These are phyloP conservation scores for Limenitis camilla DNA, from an alignment of 2,888 invertebrate genomes.

Conservation along the genomic window DNA sequence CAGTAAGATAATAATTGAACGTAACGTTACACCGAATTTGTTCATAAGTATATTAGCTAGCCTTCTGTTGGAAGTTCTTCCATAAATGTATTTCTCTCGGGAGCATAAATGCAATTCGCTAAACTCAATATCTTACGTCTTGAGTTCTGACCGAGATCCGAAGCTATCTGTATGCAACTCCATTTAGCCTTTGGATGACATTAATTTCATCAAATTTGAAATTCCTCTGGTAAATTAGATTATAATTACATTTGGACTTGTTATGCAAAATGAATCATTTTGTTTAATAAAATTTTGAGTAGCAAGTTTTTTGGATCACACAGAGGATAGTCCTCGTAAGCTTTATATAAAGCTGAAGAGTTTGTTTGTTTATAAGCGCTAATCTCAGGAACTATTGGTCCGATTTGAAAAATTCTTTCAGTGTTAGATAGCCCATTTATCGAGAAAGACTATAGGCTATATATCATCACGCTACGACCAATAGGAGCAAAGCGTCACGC, in stretches of 20 bases:
- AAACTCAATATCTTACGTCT: constrained; percentile 22
- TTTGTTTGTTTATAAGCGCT: too few relatives aligned
- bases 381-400: too few relatives aligned
- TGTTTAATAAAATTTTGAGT: too few relatives aligned
- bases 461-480: too few relatives aligned
- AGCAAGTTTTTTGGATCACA: too few relatives aligned
- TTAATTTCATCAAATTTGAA: constrained; percentile 13
- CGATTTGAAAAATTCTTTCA: too few relatives aligned
- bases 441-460: too few relatives aligned
- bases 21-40: constrained; percentile 7
- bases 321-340: too few relatives aligned
- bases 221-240: constrained; percentile 10
- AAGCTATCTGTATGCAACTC: constrained; percentile 16
- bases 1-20: constrained; percentile 10
- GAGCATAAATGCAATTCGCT: constrained; percentile 22
- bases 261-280: not conserved
- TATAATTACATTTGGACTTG: not conserved
- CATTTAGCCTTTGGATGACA: constrained; percentile 13
- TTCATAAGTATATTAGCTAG: constrained; percentile 9
- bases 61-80: constrained; percentile 12
- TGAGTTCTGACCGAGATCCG: constrained; percentile 10
- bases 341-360: too few relatives aligned
- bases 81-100: constrained; percentile 22
- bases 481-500: too few relatives aligned
- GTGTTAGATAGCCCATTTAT: too few relatives aligned